Evolutionary conservation across 2,797 vertebrate genomes (phyloP), one percentile per base, ranked within the genome.

Genomic region (Hipposideros larvatus): DNA sequence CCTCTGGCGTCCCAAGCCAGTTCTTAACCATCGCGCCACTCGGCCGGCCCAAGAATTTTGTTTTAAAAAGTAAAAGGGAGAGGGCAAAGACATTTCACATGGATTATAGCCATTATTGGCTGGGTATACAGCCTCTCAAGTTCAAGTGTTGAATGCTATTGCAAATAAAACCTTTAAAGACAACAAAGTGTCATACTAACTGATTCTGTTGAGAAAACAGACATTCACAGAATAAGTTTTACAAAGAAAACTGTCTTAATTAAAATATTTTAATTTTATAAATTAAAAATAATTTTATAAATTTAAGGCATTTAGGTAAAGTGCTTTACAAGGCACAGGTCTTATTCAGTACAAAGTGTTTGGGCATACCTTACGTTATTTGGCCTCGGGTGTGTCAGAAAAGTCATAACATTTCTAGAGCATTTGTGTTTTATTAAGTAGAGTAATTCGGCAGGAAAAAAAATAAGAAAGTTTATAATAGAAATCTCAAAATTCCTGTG

Each of bases 131-230:
- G 26, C 31, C 5, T 90, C 66, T 83, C 37, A 68, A 13, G 13
- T 86, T 77, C 37, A 88, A 94, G 13, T 24, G 15, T 11, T 78
- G n/a, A 90, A 74, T 48, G 1, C 24, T 11, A 24, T 74, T 63
- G 0, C 53, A 94, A 95, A 71, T 66, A 46, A 91, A 85, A 66
- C 61, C 9, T 91, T 88, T 48, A 73, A 87, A 91, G 18, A 85
- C 43, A 53, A 51, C 8, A 55, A 51, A 93, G 4, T 43, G 4
- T 77, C 14, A 51, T 4, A 65, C 11, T 43, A 31, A 68, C 21
- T 51, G 6, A 57, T 95, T 77, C 65, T 55, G 10, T 61, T 82
- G 19, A 77, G 11, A 6, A 77, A 93, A 87, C n/a, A 85, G n/a
- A 82, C 21, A 53, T 4, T 31, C 43, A 46, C 41, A 71, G n/a